Conservation (phyloP, 1,140 invertebrate species). For the Pissodes strobi region DNA sequence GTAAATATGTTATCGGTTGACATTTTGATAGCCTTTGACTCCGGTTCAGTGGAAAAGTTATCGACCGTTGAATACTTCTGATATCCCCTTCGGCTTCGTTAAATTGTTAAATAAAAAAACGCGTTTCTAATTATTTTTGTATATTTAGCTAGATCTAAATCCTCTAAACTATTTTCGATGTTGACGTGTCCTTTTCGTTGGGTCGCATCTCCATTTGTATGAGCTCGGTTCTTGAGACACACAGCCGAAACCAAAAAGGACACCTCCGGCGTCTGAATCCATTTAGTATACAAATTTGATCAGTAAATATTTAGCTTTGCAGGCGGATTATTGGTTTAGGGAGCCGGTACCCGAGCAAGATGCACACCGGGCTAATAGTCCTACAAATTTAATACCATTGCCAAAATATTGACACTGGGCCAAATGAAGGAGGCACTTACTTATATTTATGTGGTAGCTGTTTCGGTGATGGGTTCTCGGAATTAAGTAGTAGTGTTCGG, state of each 20-base stretch:
- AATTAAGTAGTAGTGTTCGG: slow-evolving; percentile 22
- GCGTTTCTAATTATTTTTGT: no score
- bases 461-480: slow-evolving; percentile 9
- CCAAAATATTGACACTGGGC: slow-evolving; percentile 24
- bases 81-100: slow-evolving; percentile 4
- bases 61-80: slow-evolving; percentile 24
- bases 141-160: no score
- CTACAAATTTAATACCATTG: slow-evolving; percentile 31
- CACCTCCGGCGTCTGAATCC: slow-evolving; percentile 46
- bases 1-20: slow-evolving; percentile 20
- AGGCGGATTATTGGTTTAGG: slow-evolving; percentile 49
- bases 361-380: slow-evolving; percentile 26
- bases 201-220: no score
- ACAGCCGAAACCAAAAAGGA: slow-evolving; percentile 31
- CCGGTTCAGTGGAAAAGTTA: slow-evolving; percentile 30
- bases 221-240: slow-evolving; percentile 24
- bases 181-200: no score
- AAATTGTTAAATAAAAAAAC: no score
- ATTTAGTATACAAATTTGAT: slow-evolving; percentile 48
- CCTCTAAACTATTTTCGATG: no score
- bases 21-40: slow-evolving; percentile 31
- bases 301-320: slow-evolving; percentile 39
- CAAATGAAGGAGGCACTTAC: slow-evolving; percentile 9
- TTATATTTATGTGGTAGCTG: slow-evolving; percentile 2
- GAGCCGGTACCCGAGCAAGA: not conserved